Evolutionary conservation across 2,113 vertebrate species (phyloP).

Genomic region (Kryptolebias marmoratus): DNA sequence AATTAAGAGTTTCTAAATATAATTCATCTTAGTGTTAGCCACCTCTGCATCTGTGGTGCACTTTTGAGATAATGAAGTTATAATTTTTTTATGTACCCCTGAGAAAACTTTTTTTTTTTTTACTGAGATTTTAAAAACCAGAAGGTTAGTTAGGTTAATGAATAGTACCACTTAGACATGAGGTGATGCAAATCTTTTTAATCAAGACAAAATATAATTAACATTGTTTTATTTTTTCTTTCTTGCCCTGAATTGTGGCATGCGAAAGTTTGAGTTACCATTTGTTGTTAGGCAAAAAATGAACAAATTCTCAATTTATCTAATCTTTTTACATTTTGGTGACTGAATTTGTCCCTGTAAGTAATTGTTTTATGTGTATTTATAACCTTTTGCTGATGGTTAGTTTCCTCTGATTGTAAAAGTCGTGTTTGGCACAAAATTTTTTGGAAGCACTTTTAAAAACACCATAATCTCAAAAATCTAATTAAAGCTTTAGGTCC

Average conservation of each 20-base stretch:
- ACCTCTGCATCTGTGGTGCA: not conserved
- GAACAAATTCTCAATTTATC: too few relatives aligned
- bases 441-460: too few relatives aligned
- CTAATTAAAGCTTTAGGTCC: too few relatives aligned
- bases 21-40: not conserved
- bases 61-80: not conserved
- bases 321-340: too few relatives aligned
- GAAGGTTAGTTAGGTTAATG: not conserved
- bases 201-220: not conserved
- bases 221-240: not conserved
- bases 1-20: slow-evolving; percentile 18
- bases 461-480: too few relatives aligned
- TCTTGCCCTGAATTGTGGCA: not conserved
- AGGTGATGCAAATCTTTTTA: not conserved
- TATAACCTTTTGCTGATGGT: too few relatives aligned
- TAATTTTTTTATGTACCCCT: not conserved
- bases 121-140: not conserved
- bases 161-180: not conserved
- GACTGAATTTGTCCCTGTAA: too few relatives aligned
- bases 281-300: too few relatives aligned
- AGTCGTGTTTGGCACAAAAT: not conserved
- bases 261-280: not conserved
- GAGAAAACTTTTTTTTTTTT: not conserved
- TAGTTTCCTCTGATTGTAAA: not conserved
- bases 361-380: too few relatives aligned